phyloP scores from a whole-genome alignment of 2,113 vertebrate species.

The Syrmaticus mikado region DNA sequence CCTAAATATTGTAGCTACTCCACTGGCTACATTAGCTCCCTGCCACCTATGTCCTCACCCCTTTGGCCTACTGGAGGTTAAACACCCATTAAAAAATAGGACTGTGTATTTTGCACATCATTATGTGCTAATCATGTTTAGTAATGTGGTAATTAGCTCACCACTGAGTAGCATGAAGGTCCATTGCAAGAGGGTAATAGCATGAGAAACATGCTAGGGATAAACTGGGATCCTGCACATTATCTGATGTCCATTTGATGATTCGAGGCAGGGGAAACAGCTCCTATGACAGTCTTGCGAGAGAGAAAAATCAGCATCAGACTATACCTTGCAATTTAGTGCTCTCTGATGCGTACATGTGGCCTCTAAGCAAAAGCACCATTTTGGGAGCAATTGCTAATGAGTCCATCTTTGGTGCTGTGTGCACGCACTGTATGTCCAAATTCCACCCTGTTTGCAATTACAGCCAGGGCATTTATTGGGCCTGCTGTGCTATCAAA shows the following conservation, averaged over 20 bases:
- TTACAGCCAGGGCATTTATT: neutral
- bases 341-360: neutral
- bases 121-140: neutral
- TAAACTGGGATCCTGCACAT: neutral
- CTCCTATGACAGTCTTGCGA: neutral
- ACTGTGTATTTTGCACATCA: neutral
- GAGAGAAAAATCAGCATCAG: neutral
- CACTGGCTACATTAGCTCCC: neutral
- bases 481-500: neutral
- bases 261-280: neutral
- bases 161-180: neutral
- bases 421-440: neutral
- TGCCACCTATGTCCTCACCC: neutral
- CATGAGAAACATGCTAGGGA: neutral
- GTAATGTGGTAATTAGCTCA: neutral
- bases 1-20: neutral
- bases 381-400: neutral
- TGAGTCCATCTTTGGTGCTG: neutral
- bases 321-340: neutral
- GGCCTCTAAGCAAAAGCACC: neutral
- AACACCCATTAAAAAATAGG: neutral
- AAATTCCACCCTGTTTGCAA: neutral
- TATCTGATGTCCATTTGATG: neutral
- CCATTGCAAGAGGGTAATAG: accelerated
- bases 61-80: neutral